A percentile compares a stretch with the other conserved stretches of the same genome.
Conservation (phyloP, 2,797 vertebrate species). For the Sebastiscus tertius region DNA sequence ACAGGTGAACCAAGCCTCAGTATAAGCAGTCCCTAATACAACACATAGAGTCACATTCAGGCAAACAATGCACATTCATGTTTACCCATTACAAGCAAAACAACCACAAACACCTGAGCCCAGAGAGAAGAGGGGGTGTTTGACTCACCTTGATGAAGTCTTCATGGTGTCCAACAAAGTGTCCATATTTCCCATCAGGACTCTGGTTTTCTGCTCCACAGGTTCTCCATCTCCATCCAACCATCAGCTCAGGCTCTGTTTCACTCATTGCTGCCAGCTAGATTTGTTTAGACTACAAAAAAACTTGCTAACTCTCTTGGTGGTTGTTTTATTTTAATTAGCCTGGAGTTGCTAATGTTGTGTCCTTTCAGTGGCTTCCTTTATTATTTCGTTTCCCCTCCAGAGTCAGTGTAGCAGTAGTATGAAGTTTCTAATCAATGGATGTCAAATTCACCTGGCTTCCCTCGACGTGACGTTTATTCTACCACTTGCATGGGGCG, state of each 20-base stretch:
- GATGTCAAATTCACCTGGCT: no score
- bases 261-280: not conserved
- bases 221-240: not conserved
- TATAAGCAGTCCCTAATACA: not conserved
- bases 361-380: not conserved
- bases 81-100: not conserved
- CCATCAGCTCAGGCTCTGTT: not conserved
- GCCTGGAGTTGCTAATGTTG: not conserved
- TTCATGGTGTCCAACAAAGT: not conserved
- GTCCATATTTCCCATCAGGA: not conserved
- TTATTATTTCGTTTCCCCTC: no score
- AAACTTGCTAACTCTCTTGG: not conserved
- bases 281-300: no score
- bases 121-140: not conserved
- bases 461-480: no score
- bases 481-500: no score
- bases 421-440: not conserved
- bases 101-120: not conserved
- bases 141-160: not conserved
- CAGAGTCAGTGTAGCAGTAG: no score
- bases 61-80: rapidly evolving
- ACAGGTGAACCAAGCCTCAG: no score
- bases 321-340: not conserved
- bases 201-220: no score
- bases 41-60: not conserved